These are phyloP conservation scores for Dinothrombium tinctorium DNA, from an alignment of 1,140 invertebrate species.

Conservation along the genomic window DNA sequence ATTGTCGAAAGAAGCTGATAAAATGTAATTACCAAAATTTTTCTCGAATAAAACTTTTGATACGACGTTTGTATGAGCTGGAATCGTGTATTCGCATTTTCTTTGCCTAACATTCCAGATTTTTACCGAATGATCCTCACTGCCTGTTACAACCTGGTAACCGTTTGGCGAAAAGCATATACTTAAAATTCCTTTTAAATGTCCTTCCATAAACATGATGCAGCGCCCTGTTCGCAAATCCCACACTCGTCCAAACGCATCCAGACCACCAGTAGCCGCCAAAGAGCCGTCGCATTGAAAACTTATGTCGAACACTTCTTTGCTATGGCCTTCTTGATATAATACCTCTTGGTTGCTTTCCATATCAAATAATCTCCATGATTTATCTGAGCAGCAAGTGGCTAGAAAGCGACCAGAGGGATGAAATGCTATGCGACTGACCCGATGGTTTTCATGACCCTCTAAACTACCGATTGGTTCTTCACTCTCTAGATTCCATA, in stretches of 20 bases:
- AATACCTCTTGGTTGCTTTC: conserved; percentile 73
- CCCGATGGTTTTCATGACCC: conserved; percentile 61
- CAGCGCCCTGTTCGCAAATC: conserved; percentile 88
- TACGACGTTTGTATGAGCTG: conserved; percentile 75
- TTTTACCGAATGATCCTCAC: conserved; percentile 77
- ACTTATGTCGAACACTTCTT: conserved; percentile 74
- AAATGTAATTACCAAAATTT: conserved; percentile 49
- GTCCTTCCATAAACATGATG: conserved; percentile 96
- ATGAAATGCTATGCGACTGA: conserved; percentile 73
- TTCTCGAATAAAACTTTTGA: conserved; percentile 68
- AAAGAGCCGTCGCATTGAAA: conserved; percentile 90
- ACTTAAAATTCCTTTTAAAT: conserved; percentile 67
- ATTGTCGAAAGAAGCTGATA: conserved; percentile 67
- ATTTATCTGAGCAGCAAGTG: conserved; percentile 76
- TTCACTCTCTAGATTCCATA: conserved; percentile 75
- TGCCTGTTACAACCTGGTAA: conserved; percentile 77
- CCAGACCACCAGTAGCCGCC: conserved; percentile 66
- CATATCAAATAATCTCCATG: conserved; percentile 92
- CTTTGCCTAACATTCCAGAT: conserved; percentile 85
- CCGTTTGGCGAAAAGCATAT: conserved; percentile 79
- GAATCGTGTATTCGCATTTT: conserved; percentile 71
- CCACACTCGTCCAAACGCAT: conserved; percentile 93
- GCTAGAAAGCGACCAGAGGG: conserved; percentile 82
- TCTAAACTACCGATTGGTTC: conserved; percentile 69
- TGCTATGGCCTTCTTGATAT: conserved; percentile 83